Conservation (phyloP, 2,888 invertebrate species). For the Poecilus cupreus region DNA sequence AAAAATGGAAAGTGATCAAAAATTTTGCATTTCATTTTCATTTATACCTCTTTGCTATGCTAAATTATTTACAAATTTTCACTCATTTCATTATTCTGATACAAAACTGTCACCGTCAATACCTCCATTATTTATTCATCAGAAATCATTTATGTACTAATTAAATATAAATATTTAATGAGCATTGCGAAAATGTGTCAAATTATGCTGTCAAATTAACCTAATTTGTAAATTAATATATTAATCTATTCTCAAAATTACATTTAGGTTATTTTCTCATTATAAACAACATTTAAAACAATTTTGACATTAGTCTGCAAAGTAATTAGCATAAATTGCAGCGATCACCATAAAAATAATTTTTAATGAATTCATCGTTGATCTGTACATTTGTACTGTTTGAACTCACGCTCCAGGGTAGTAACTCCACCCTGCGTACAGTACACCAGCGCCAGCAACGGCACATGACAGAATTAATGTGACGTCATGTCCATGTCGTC, state of each 20-base stretch:
- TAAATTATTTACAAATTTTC: neutral
- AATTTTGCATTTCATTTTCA: too few relatives aligned
- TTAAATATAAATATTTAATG: neutral
- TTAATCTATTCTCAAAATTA: neutral
- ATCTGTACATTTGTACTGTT: neutral
- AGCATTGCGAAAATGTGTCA: neutral
- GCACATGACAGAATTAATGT: conserved; percentile 67
- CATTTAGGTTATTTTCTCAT: neutral
- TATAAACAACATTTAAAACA: neutral
- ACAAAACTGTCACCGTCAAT: neutral
- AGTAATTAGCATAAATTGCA: neutral
- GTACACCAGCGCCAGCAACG: neutral
- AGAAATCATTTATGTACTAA: neutral
- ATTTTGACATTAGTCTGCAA: neutral
- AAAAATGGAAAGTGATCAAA: too few relatives aligned
- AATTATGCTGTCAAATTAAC: neutral
- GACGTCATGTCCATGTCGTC: conserved; percentile 69
- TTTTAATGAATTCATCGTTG: neutral
- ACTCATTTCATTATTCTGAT: neutral
- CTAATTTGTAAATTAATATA: neutral
- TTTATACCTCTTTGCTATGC: too few relatives aligned
- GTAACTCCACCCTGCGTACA: neutral
- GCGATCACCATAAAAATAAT: too few relatives aligned
- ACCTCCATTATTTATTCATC: neutral
- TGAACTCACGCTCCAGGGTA: neutral